Conservation (phyloP, 2,888 invertebrate genomes). For the Lordiphosa andalusiaca region DNA sequence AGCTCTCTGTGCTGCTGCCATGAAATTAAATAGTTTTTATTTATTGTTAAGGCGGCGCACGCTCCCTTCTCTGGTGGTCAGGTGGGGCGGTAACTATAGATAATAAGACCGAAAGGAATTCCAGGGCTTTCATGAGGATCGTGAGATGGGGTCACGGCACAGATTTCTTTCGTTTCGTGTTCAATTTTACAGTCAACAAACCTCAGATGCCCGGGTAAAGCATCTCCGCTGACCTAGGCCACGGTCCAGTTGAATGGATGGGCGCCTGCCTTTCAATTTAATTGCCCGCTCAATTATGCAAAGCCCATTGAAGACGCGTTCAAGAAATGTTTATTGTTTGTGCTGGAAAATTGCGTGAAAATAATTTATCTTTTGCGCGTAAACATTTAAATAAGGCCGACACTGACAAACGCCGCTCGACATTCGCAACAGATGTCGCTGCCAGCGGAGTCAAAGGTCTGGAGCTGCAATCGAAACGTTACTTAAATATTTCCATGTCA, state of each 20-base stretch:
- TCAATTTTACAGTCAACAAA: slow-evolving; percentile 40
- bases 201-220: slow-evolving; percentile 15
- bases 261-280: slow-evolving; percentile 47
- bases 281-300: slow-evolving; percentile 69
- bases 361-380: slow-evolving; percentile 66
- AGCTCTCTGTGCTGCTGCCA: slow-evolving; percentile 36
- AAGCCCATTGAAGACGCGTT: slow-evolving; percentile 45
- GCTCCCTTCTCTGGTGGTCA: slow-evolving; percentile 16
- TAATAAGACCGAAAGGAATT: slow-evolving; percentile 46
- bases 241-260: slow-evolving; percentile 13
- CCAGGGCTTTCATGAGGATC: slow-evolving; percentile 24
- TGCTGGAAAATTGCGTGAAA: slow-evolving; percentile 66
- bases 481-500: slow-evolving; percentile 71
- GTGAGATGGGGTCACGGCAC: slow-evolving; percentile 14
- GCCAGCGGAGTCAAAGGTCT: slow-evolving; percentile 28
- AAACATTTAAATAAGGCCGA: slow-evolving; percentile 54
- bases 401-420: slow-evolving; percentile 1
- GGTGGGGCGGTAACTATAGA: slow-evolving; percentile 47
- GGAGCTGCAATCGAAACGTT: slow-evolving; percentile 48
- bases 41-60: slow-evolving; percentile 61
- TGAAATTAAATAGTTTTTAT: slow-evolving; percentile 78
- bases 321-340: slow-evolving; percentile 64
- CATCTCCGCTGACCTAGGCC: slow-evolving; percentile 1
- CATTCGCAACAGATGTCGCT: slow-evolving; percentile 39
- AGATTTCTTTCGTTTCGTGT: slow-evolving; percentile 23